Evolutionary conservation across 2,113 vertebrate species (phyloP).

Genomic region (Miniopterus natalensis): DNA sequence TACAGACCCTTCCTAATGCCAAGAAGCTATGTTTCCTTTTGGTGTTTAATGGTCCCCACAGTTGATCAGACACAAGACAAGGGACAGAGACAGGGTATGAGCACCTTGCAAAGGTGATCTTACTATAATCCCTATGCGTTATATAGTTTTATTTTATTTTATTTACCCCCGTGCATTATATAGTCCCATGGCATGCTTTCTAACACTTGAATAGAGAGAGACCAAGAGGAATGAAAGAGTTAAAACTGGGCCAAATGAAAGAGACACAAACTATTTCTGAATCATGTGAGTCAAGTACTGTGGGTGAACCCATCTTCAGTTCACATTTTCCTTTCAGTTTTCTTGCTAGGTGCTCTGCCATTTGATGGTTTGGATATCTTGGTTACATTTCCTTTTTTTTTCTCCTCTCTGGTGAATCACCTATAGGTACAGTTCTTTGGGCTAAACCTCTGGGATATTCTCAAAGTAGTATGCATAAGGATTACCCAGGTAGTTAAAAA

Average conservation of each 20-base stretch:
- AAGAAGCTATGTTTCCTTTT: slow-evolving; percentile 14
- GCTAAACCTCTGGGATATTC: background rate
- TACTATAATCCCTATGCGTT: background rate
- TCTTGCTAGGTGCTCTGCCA: background rate
- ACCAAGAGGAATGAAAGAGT: background rate
- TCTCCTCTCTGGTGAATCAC: background rate
- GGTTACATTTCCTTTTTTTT: background rate
- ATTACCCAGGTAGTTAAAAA: background rate
- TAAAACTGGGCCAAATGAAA: background rate
- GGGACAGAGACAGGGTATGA: background rate
- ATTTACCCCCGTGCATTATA: background rate
- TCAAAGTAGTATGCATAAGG: background rate
- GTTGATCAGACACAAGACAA: background rate
- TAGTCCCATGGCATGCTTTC: background rate
- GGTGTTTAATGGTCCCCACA: background rate
- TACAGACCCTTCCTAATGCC: background rate
- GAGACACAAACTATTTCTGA: background rate
- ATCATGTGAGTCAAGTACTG: background rate
- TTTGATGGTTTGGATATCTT: background rate
- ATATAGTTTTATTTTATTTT: background rate
- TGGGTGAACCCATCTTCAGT: background rate
- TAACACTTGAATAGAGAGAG: background rate
- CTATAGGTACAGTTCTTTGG: background rate
- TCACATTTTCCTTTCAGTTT: background rate
- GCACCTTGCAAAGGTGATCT: background rate